phyloP scores from a whole-genome alignment of 2,797 vertebrate genomes.

The Cygnus olor region DNA sequence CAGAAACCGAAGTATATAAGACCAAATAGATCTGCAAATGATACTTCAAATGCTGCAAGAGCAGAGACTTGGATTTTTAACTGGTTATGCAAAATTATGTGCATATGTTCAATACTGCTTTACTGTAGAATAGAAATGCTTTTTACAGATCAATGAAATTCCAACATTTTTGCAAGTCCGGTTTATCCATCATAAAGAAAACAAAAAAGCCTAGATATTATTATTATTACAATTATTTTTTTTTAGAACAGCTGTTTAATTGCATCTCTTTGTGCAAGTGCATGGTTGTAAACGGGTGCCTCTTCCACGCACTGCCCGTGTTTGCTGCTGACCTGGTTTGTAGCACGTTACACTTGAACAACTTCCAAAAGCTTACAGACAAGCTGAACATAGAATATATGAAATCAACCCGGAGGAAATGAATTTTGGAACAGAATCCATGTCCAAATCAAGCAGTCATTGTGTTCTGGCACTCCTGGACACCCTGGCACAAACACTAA shows the following conservation, averaged over 20 bases:
- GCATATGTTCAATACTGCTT: not conserved
- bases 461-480: not conserved
- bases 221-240: not conserved
- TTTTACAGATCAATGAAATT: not conserved
- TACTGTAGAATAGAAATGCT: not conserved
- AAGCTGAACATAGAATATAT: not conserved
- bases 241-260: not conserved
- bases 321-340: not conserved
- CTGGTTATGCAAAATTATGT: not conserved
- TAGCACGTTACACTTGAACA: not conserved
- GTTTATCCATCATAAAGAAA: not conserved
- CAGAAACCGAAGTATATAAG: not conserved
- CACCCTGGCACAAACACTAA: not conserved
- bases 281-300: not conserved
- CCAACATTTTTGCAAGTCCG: not conserved
- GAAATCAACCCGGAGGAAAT: slow-evolving; percentile 22
- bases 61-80: not conserved
- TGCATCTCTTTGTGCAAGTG: not conserved
- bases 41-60: not conserved
- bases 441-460: not conserved
- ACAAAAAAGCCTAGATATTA: not conserved
- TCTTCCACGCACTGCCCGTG: not conserved
- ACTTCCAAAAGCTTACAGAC: not conserved
- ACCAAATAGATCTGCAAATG: not conserved
- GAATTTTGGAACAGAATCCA: not conserved